phyloP scores from a whole-genome alignment of 2,113 vertebrate genomes.

The Hyla sarda region DNA sequence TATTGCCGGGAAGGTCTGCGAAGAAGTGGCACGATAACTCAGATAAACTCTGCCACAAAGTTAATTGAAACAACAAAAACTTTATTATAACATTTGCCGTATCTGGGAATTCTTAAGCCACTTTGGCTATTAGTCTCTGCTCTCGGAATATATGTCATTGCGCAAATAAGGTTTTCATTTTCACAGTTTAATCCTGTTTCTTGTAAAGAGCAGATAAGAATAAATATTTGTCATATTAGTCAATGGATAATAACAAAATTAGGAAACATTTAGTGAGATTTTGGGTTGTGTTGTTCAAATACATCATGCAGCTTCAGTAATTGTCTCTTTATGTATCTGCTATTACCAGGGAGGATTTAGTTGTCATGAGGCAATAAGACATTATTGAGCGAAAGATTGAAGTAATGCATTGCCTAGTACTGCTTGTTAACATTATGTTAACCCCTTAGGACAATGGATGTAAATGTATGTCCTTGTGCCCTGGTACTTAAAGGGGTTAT shows the following conservation, averaged over 20 bases:
- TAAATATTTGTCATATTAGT: background rate
- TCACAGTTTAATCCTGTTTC: background rate
- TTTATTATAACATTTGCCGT: slow-evolving; percentile 5
- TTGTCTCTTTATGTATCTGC: background rate
- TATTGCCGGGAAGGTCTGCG: background rate
- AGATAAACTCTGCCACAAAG: slow-evolving; percentile 11
- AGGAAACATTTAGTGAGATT: background rate
- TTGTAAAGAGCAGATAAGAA: background rate
- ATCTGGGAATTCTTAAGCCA: background rate
- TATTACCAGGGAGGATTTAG: too few species aligned
- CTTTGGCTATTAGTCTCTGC: background rate
- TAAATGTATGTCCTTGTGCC: too few species aligned
- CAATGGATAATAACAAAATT: background rate
- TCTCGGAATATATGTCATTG: background rate
- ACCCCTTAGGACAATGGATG: too few species aligned
- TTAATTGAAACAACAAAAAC: slow-evolving; percentile 37
- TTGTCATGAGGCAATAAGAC: background rate
- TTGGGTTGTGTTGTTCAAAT: background rate
- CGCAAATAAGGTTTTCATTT: background rate
- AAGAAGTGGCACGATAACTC: background rate
- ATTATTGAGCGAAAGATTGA: too few species aligned
- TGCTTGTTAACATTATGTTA: too few species aligned
- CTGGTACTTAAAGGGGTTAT: too few species aligned
- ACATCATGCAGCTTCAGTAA: background rate
- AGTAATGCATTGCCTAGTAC: too few species aligned